A percentile compares a stretch with the other conserved stretches of the same genome.
phyloP scores from a whole-genome alignment of 2,113 vertebrate species.

The Engraulis encrasicolus region DNA sequence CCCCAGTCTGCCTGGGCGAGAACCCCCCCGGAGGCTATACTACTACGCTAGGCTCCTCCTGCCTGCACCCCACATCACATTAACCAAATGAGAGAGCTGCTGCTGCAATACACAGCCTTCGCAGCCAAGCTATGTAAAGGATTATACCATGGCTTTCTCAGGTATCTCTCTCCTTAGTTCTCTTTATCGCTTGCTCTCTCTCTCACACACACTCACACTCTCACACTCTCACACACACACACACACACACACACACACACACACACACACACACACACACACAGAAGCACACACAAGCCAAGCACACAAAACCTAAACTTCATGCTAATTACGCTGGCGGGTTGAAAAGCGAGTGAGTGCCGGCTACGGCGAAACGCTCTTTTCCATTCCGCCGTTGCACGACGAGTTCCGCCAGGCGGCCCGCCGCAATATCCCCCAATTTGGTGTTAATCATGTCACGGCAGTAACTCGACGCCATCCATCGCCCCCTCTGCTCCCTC shows the following conservation, averaged over 20 bases:
- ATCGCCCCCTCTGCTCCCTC: slow-evolving; percentile 69
- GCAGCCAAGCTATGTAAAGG: neutral
- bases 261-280: neutral
- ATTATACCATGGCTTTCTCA: neutral
- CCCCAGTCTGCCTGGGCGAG: neutral
- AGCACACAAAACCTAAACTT: neutral
- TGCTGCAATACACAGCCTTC: neutral
- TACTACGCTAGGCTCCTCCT: neutral
- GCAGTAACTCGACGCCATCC: slow-evolving; percentile 74
- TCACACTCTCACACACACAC: neutral
- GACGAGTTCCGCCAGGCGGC: slow-evolving; percentile 24
- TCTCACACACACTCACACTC: neutral
- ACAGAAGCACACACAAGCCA: neutral
- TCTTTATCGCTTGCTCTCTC: no score
- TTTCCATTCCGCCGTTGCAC: neutral
- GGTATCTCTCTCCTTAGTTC: slow-evolving; percentile 16
- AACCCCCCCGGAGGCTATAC: neutral
- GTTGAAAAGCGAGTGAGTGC: no score
- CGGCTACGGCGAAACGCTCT: no score
- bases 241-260: neutral
- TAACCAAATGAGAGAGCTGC: neutral
- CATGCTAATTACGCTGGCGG: slow-evolving; percentile 30
- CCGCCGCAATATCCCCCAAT: slow-evolving; percentile 79
- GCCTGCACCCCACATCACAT: neutral
- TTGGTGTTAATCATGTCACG: slow-evolving; percentile 75